Base-by-base conservation (phyloP, 2,888 invertebrate genomes). In the Drosophila demipolita region DNA sequence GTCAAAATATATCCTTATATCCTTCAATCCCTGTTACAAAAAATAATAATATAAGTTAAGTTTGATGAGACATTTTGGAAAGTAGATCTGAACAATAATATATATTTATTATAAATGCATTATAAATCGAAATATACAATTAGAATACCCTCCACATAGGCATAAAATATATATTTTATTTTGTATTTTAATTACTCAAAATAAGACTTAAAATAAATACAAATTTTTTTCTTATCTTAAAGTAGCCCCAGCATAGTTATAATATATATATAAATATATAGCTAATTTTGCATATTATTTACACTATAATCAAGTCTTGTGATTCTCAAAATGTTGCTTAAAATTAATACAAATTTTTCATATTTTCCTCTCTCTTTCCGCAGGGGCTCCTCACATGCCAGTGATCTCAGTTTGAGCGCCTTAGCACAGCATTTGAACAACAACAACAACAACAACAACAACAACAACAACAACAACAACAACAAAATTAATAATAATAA, bases 361-460 rank as follows among this genome's bases (percentile, higher is more conserved):
- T 35, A 26, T 48, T n/a, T 49, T 17, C 17, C 12, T 35, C 3
- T n/a, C 23, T 20, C 6, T 33, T 23, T 12, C 45, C 32, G 45
- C 60, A 91, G 91, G 77, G 91, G 91, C 48, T 92, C 91, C 32
- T 87, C 91, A 1, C 91, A 91, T 80, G 83, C 91, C 66, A 84
- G 83, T 26, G 92, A 92, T 61, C 80, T 92, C 29, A 90, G 87
- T 48, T 76, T 92, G 26, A 88, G 82, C 64, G 90, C 86, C 1
- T 88, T 86, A 60, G 87, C 91, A 9, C 89, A 89, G 20, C 91
- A 92, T 55, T 71, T 87, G 60, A 75, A 78, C 59, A 80, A 80
- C 65, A 83, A 74, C 63, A 89, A 84, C 61, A 86, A 78, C n/a
- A 85, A 75, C 49, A 86, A 74, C 35, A 75, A 80, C 29, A 73